Conservation (phyloP, 1,140 invertebrate genomes). For the Pseudomyrmex gracilis region DNA sequence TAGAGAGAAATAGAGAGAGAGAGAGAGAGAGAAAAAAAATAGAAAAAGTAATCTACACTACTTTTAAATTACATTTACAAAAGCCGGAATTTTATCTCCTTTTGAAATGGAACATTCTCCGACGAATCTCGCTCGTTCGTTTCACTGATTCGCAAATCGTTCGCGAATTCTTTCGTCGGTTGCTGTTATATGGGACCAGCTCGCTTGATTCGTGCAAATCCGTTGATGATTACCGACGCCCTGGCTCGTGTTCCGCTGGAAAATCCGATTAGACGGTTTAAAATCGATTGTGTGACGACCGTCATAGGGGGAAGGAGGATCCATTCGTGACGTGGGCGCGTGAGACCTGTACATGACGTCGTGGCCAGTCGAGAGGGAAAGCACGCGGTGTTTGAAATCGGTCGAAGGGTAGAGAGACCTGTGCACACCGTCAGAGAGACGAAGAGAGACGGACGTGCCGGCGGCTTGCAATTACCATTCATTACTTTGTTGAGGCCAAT, state of each 20-base stretch:
- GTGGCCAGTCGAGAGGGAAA: constrained; percentile 19
- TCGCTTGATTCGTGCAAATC: constrained; percentile 30
- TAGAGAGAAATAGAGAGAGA: no score
- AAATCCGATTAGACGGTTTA: constrained; percentile 78
- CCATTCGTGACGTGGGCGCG: constrained; percentile 25
- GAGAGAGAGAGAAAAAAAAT: no score
- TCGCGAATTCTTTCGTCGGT: constrained; percentile 31
- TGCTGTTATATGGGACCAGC: not conserved
- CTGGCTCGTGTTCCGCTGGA: constrained; percentile 50
- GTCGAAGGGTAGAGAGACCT: constrained; percentile 30
- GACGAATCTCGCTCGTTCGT: not conserved
- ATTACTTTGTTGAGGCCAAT: constrained; percentile 83
- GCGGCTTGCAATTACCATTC: constrained; percentile 81
- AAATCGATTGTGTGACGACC: constrained; percentile 71
- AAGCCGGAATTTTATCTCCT: no score
- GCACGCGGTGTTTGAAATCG: constrained; percentile 18
- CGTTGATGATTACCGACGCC: constrained; percentile 56
- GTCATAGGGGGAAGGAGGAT: constrained; percentile 3
- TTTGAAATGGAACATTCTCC: not conserved
- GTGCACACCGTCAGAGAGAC: constrained; percentile 8
- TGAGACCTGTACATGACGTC: not conserved
- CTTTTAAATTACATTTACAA: no score
- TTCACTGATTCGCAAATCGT: constrained; percentile 7
- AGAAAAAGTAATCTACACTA: no score
- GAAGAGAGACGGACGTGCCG: constrained; percentile 59